Percentiles rank a stretch among this genome's conserved stretches.
phyloP scores from a whole-genome alignment of 2,888 invertebrate genomes.

The Patella ulyssiponensis region DNA sequence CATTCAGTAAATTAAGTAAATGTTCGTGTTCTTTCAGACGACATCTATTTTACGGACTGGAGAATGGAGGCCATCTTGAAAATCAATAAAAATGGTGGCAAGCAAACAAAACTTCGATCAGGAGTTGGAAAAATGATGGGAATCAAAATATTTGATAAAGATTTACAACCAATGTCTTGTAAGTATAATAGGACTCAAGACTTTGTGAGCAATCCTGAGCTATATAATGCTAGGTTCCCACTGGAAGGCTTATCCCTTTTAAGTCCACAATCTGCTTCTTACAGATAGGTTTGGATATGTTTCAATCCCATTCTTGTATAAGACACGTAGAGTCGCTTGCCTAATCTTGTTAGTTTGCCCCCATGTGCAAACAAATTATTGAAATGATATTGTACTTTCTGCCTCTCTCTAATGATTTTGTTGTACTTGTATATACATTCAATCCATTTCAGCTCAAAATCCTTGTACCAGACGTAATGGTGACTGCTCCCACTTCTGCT shows the following conservation, averaged over 20 bases:
- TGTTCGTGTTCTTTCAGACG: constrained; percentile 75
- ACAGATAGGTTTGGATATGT: no score
- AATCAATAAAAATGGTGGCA: constrained; percentile 72
- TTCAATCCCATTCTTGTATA: no score
- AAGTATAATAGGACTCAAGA: constrained; percentile 11
- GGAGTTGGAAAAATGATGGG: constrained; percentile 55
- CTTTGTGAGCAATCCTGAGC: not conserved
- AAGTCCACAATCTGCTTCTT: no score
- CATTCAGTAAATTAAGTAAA: not conserved
- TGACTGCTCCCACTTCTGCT: constrained; percentile 95
- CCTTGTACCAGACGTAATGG: constrained; percentile 90
- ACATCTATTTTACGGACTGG: constrained; percentile 98
- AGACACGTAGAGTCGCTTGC: no score
- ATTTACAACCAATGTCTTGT: constrained; percentile 55
- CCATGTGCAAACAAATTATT: no score
- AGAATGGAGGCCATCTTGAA: constrained; percentile 93
- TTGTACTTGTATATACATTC: not conserved
- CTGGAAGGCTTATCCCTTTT: no score
- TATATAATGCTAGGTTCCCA: no score
- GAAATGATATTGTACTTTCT: no score
- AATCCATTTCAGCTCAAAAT: constrained; percentile 74
- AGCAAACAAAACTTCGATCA: constrained; percentile 41
- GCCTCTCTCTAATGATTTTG: not conserved
- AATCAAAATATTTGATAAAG: constrained; percentile 53
- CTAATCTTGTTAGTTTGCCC: no score